phyloP scores from a whole-genome alignment of 2,113 vertebrate genomes.

The Alethe castanea region DNA sequence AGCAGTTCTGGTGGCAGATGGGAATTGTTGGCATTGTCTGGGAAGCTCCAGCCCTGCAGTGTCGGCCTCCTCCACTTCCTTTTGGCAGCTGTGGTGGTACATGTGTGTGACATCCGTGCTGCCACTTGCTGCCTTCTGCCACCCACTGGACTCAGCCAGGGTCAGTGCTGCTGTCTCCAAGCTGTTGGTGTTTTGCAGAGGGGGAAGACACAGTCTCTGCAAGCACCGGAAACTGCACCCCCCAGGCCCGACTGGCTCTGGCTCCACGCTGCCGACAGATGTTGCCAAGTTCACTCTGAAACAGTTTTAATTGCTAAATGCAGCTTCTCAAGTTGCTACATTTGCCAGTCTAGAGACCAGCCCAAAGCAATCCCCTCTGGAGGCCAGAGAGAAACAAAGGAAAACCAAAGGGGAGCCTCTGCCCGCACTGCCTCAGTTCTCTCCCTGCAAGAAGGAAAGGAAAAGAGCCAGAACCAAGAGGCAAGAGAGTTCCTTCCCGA shows the following conservation, averaged over 20 bases:
- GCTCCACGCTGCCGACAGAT: accelerated
- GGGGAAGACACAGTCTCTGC: background rate
- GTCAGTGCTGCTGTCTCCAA: background rate
- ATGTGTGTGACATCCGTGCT: background rate
- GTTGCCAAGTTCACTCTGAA: background rate
- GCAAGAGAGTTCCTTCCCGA: background rate
- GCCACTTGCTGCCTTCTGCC: background rate
- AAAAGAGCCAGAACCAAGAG: background rate
- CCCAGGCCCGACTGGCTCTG: background rate
- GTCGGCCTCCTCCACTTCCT: background rate
- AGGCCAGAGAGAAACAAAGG: background rate
- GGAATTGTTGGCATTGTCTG: background rate
- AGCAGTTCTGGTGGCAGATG: background rate
- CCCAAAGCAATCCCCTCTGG: background rate
- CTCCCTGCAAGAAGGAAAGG: background rate
- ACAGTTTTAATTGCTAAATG: background rate
- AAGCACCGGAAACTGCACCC: background rate
- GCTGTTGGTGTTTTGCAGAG: background rate
- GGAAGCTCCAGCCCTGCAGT: background rate
- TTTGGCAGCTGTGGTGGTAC: background rate
- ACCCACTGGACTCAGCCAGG: background rate
- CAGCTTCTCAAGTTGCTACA: background rate
- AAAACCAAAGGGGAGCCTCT: background rate
- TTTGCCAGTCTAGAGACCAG: background rate
- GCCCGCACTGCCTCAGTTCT: background rate